Base-by-base conservation (phyloP, 2,888 invertebrate genomes). In the Aleiodes testaceus region DNA sequence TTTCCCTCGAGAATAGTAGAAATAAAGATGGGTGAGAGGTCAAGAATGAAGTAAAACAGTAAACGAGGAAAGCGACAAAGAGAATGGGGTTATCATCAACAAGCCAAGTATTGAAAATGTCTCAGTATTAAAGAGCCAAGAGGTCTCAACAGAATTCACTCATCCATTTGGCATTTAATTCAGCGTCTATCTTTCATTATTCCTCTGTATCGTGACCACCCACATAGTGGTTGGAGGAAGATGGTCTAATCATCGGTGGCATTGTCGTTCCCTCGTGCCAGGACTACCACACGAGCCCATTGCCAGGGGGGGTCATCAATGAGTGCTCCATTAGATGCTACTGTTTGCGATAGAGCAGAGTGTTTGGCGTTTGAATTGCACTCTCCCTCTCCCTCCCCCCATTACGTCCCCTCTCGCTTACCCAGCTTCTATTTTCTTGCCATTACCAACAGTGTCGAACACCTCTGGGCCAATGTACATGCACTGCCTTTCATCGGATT, bases 211-310 rank as follows among this genome's bases (percentile, higher is more conserved):
- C 66, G 20, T 52, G 69, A 3, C 52, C 69, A 53, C 59, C 20
- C 36, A 45, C 66, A 70, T 66, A 36, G 69, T 47, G 49, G 68
- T 69, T 63, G 73, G 53, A 71, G 74, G 74, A 80, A 75, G 79
- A 71, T 77, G 77, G 79, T 81, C 80, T 81, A 83, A 83, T 83
- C 81, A 81, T 81, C 80, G 74, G 74, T 61, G 75, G 76, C 78
- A 82, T 83, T 83, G 80, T 83, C 78, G 75, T 69, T 72, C 59
- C 66, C 66, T 69, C 74, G 65, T 69, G 45, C 70, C 53, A 67
- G 42, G 52, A 59, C 55, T 69, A 49, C 47, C 61, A 69, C 36
- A 45, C 61, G 59, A 71, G 20, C 52, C 55, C 55, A 36, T 45
- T 18, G 53, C 66, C 20, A 53, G 47, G 59, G 26, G 26, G 16